Conservation (phyloP, 2,888 invertebrate genomes). For the Campoletis raptor region DNA sequence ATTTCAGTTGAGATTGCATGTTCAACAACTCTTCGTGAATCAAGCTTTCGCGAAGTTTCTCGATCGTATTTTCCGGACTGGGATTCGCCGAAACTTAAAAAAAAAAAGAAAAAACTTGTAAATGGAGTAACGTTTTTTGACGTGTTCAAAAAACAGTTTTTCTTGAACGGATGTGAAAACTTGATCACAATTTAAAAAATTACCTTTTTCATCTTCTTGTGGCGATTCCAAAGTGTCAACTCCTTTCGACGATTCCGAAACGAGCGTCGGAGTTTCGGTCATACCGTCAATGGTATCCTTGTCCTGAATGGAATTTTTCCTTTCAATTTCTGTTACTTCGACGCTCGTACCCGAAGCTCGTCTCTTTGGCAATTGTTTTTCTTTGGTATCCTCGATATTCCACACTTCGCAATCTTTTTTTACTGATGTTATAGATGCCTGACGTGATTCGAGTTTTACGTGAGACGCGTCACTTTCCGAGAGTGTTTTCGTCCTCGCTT, state of each 20-base stretch:
- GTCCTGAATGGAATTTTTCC: constrained; percentile 57
- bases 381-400: constrained; percentile 72
- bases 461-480: constrained; percentile 76
- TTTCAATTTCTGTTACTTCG: constrained; percentile 51
- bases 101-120: background rate
- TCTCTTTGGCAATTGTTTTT: constrained; percentile 55
- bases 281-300: constrained; percentile 64
- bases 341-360: constrained; percentile 60
- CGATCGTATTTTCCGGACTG: constrained; percentile 76
- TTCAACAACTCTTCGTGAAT: constrained; percentile 86
- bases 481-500: constrained; percentile 70
- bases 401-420: constrained; percentile 72
- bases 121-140: background rate
- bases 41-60: constrained; percentile 80
- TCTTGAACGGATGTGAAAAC: background rate
- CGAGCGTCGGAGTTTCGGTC: constrained; percentile 50
- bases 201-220: constrained; percentile 59
- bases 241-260: constrained; percentile 38
- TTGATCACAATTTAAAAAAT: background rate
- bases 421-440: constrained; percentile 64
- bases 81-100: constrained; percentile 70
- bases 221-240: constrained; percentile 52
- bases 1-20: constrained; percentile 89
- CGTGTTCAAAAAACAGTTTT: background rate
- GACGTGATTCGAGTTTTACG: constrained; percentile 69